A percentile compares a stretch with the other conserved stretches of the same genome.
Evolutionary conservation across 2,888 invertebrate species (phyloP).

Genomic region (Celastrina argiolus): DNA sequence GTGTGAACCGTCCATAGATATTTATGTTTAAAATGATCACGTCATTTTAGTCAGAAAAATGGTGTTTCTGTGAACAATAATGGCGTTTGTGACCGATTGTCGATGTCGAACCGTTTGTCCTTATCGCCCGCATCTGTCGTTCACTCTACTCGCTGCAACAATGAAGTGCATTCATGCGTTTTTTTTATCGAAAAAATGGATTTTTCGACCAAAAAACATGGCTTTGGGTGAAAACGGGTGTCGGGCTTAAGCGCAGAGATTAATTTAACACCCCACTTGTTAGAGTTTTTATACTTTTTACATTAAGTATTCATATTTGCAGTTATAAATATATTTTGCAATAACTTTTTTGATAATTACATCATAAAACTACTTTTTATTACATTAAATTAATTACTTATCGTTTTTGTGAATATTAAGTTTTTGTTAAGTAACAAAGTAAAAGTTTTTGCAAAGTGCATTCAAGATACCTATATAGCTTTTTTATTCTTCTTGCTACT

Average conservation of each 20-base stretch:
- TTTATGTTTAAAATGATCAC: too few species aligned
- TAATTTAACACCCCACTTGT: neutral
- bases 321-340: too few species aligned
- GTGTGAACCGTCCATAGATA: too few species aligned
- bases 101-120: slow-evolving; percentile 70
- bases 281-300: neutral
- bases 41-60: neutral
- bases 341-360: too few species aligned
- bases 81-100: slow-evolving; percentile 54
- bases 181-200: slow-evolving; percentile 36
- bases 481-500: too few species aligned
- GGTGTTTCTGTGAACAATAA: neutral
- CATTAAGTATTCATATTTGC: neutral
- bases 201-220: slow-evolving; percentile 45
- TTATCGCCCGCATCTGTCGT: slow-evolving; percentile 62
- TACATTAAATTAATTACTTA: too few species aligned
- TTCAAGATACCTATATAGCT: too few species aligned
- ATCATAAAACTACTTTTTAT: too few species aligned
- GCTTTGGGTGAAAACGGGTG: slow-evolving; percentile 47
- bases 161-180: slow-evolving; percentile 40
- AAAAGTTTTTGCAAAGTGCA: too few species aligned
- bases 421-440: too few species aligned
- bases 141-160: slow-evolving; percentile 51
- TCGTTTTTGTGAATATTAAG: too few species aligned
- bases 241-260: slow-evolving; percentile 30